Percentiles rank a stretch among this genome's conserved stretches.
Evolutionary conservation across 1,140 invertebrate genomes (phyloP).

Genomic region (Habropoda laboriosa): DNA sequence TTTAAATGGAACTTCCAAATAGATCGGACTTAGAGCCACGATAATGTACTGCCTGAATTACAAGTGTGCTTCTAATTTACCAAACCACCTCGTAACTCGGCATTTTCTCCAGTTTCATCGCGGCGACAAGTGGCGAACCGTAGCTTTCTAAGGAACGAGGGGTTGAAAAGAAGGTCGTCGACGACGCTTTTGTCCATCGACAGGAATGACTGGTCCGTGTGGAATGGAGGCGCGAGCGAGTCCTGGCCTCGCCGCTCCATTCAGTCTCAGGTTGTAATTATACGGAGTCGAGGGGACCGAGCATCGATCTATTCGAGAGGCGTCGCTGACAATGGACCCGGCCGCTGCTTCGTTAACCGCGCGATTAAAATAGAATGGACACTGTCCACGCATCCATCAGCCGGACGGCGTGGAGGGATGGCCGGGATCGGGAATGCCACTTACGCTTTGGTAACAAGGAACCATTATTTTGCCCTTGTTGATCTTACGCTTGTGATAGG

Average conservation of each 20-base stretch:
- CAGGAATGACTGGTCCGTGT: constrained; percentile 44
- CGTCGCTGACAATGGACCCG: constrained; percentile 60
- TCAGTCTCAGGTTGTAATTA: constrained; percentile 64
- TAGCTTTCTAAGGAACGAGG: constrained; percentile 39
- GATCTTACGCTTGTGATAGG: constrained; percentile 6
- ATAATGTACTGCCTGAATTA: too few species aligned
- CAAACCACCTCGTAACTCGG: too few species aligned
- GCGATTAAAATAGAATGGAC: constrained; percentile 64
- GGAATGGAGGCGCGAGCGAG: constrained; percentile 22
- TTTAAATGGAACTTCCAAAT: too few species aligned
- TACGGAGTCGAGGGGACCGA: constrained; percentile 57
- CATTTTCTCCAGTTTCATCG: constrained; percentile 47
- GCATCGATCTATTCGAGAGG: constrained; percentile 58
- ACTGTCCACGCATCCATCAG: constrained; percentile 37
- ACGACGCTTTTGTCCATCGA: constrained; percentile 57
- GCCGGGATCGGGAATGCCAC: constrained; percentile 24
- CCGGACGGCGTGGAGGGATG: constrained; percentile 19
- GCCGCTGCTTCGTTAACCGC: constrained; percentile 66
- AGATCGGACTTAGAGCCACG: too few species aligned
- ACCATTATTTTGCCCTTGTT: constrained; percentile 32
- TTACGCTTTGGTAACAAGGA: constrained; percentile 26
- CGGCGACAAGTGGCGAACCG: constrained; percentile 17
- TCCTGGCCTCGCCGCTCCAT: constrained; percentile 34
- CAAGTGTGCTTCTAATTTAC: too few species aligned
- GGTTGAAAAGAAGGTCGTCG: constrained; percentile 60